These are phyloP conservation scores for chimpanzee (Pan troglodytes) DNA, from an alignment of 2,113 vertebrate genomes.

Conservation along the genomic window NHGRI_mPanTro3-v2.1_pri NC_072409.2:66260001-66260500, in stretches of 20 bases:
- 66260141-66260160: neutral
- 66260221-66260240: slow-evolving; percentile 29
- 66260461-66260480: neutral
- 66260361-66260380: neutral
- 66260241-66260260: neutral
- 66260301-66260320: neutral
- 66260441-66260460: neutral
- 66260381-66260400: neutral
- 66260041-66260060: neutral
- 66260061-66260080: slow-evolving; percentile 49
- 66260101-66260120: neutral
- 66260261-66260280: slow-evolving; percentile 14
- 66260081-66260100: slow-evolving; percentile 15
- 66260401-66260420: neutral
- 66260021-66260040: neutral
- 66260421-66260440: neutral
- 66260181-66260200: slow-evolving; percentile 39
- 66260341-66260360: neutral
- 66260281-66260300: neutral
- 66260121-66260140: slow-evolving; percentile 20
- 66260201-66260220: neutral
- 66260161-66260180: slow-evolving; percentile 37
- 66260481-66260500: neutral
- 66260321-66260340: neutral
- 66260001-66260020: neutral